Evolutionary conservation across 2,888 invertebrate species (phyloP), one percentile per base, ranked within the genome.

Genomic region (Melangyna quadrimaculata): DNA sequence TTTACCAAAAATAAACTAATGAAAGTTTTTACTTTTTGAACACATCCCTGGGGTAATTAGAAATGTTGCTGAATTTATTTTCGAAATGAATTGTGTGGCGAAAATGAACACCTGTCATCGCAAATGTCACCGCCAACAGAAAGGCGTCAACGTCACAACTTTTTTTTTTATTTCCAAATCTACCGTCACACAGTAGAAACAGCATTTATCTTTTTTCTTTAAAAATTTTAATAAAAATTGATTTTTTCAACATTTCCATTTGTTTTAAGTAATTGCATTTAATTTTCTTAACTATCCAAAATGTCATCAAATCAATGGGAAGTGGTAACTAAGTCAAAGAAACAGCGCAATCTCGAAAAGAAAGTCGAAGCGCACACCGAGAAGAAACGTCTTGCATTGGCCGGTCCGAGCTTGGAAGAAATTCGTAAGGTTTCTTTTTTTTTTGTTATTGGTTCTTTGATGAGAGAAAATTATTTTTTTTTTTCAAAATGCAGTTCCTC

Each of bases 391-490:
- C 88, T 90, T 45, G 91, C 89, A 29, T 94, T 95, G 90, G 94
- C 94, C 91, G 94, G 93, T 63, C 94, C 95, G 29, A 96, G 95
- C 93, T 93, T 95, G 87, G 96, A 96, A 90, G 96, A 96, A 91
- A 94, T 96, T 90, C 93, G 96, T 96, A 93, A 94, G 95, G 94
- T 88, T 87, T 82, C 53, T 3, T 2, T 51, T 1, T 1, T 27
- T 24, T 24, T 51, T 14, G n/a, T 24, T 27, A 6, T 3, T 14
- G 29, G 3, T 22, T 10, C 1, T 27, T 40, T 51, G 17, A 51
- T 22, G 9, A 3, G 7, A 32, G 65, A 32, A 22, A 37, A 55
- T 27, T 63, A 51, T 43, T 27, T 53, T 14, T 14, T 71, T 40
- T 45, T 70, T 37, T 14, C 63, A 40, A 59, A 22, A 89, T 92